Evolutionary conservation across 2,113 vertebrate genomes (phyloP).

Genomic region (human (Homo sapiens)): GRCh38 chr19:18644501-18645000

Average conservation of each 20-base stretch:
- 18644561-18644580: neutral
- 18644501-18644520: neutral
- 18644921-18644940: neutral
- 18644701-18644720: neutral
- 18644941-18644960: slow-evolving; percentile 69
- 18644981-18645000: neutral
- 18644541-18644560: neutral
- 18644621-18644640: neutral
- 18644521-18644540: neutral
- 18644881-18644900: neutral
- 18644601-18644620: neutral
- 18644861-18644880: neutral
- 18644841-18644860: neutral
- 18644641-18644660: neutral
- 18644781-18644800: neutral
- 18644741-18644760: neutral
- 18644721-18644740: neutral
- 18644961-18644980: slow-evolving; percentile 19
- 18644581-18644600: neutral
- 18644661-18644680: neutral
- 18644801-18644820: neutral
- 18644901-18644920: neutral
- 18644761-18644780: neutral
- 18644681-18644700: neutral
- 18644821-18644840: neutral